Conservation (phyloP, 2,797 vertebrate genomes). For the Hypotaenidia okinawae region DNA sequence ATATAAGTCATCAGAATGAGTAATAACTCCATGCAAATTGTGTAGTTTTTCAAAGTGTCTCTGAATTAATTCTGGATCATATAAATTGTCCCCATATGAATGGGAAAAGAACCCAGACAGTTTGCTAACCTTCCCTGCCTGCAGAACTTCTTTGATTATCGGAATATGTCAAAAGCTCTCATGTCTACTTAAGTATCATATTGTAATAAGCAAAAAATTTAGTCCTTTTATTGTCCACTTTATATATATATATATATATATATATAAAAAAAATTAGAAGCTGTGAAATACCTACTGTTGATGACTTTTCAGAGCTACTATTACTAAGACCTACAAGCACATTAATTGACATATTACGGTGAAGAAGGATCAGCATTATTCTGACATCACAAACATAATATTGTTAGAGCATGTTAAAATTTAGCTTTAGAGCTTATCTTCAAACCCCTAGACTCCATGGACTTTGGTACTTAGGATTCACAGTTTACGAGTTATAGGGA, state of each 20-base stretch:
- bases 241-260: not conserved
- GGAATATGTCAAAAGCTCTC: not conserved
- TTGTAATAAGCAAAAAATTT: not conserved
- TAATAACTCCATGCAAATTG: not conserved
- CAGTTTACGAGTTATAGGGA: not conserved
- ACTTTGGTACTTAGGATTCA: not conserved
- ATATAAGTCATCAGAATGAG: not conserved
- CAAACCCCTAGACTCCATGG: not conserved
- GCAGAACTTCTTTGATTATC: not conserved
- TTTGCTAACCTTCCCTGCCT: not conserved
- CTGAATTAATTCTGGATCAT: not conserved
- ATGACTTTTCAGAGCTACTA: not conserved
- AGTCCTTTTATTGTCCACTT: not conserved
- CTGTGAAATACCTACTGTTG: not conserved
- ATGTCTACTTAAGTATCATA: not conserved
- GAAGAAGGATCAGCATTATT: not conserved
- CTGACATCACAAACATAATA: not conserved
- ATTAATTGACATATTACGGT: not conserved
- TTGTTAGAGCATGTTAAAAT: not conserved
- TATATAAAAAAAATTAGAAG: not conserved
- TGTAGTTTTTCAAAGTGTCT: not conserved
- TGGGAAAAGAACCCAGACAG: rapidly evolving
- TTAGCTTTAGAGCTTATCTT: not conserved
- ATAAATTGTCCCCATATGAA: not conserved
- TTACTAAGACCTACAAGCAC: not conserved